These are phyloP conservation scores for Pogonocherus hispidulus DNA, from an alignment of 2,888 invertebrate species.

Conservation along the genomic window DNA sequence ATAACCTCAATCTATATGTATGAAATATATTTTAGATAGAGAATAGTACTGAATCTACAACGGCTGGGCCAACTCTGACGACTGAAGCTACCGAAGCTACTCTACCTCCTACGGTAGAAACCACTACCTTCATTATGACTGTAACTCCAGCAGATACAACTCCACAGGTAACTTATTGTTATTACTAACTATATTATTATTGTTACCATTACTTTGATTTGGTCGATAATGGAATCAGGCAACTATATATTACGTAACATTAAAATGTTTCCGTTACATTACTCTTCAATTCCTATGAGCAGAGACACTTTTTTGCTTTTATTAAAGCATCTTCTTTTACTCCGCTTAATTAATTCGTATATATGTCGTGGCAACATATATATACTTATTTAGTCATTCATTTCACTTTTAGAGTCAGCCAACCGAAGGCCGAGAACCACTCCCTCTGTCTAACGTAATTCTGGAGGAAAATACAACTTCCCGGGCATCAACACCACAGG, in stretches of 20 bases:
- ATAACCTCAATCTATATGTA: neutral
- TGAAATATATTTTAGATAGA: slow-evolving; percentile 13
- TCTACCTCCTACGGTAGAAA: slow-evolving; percentile 38
- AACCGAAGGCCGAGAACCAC: slow-evolving; percentile 42
- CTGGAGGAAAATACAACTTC: slow-evolving; percentile 42
- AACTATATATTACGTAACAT: no score
- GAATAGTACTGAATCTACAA: slow-evolving; percentile 33
- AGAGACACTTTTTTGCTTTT: no score
- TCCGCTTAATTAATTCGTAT: neutral
- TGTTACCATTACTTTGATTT: no score
- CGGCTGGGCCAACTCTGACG: slow-evolving; percentile 55
- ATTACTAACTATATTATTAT: neutral
- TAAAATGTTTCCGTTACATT: no score
- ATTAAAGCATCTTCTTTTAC: neutral
- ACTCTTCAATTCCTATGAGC: no score
- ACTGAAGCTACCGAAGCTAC: slow-evolving; percentile 18
- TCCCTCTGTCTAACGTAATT: slow-evolving; percentile 41
- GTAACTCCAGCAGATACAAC: slow-evolving; percentile 48
- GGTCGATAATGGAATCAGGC: no score
- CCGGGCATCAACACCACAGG: slow-evolving; percentile 42
- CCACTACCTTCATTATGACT: slow-evolving; percentile 41
- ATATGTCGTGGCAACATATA: neutral
- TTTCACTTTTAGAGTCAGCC: slow-evolving; percentile 38
- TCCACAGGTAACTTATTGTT: neutral
- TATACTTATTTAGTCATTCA: no score